Conservation (phyloP, 2,888 invertebrate species). For the Pristionchus entomophagus region DNA sequence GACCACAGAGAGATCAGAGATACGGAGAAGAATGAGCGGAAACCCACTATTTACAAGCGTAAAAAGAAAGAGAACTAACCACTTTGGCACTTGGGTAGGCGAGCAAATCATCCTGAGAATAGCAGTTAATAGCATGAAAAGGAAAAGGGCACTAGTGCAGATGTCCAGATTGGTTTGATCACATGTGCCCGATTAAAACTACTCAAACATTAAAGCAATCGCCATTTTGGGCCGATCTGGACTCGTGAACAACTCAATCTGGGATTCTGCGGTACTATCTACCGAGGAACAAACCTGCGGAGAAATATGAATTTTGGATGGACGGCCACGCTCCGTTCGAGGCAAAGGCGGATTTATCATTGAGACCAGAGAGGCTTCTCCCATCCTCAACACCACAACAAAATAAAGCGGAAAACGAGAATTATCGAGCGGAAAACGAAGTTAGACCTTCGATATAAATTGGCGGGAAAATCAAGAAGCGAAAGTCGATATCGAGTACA, state of each 20-base stretch:
- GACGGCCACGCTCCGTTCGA: not conserved
- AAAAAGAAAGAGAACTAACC: no score
- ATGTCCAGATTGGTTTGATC: no score
- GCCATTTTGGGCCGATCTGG: no score
- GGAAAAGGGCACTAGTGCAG: no score
- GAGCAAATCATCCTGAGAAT: not conserved
- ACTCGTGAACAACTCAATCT: no score
- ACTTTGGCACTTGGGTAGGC: slow-evolving; percentile 3
- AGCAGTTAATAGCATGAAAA: no score
- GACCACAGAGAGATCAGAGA: not conserved
- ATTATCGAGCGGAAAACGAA: not conserved
- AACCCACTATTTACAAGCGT: no score
- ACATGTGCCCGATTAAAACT: no score
- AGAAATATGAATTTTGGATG: not conserved
- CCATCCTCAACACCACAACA: not conserved
- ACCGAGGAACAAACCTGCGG: not conserved
- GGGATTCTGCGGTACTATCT: no score
- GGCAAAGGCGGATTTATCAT: not conserved
- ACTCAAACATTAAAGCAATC: no score
- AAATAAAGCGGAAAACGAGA: not conserved
- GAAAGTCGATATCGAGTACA: not conserved
- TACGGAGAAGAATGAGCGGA: not conserved
- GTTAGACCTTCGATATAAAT: no score
- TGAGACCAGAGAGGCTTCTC: not conserved
- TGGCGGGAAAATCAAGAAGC: not conserved